Evolutionary conservation across 1,140 invertebrate genomes (phyloP).

Genomic region (Helicoverpa zea): DNA sequence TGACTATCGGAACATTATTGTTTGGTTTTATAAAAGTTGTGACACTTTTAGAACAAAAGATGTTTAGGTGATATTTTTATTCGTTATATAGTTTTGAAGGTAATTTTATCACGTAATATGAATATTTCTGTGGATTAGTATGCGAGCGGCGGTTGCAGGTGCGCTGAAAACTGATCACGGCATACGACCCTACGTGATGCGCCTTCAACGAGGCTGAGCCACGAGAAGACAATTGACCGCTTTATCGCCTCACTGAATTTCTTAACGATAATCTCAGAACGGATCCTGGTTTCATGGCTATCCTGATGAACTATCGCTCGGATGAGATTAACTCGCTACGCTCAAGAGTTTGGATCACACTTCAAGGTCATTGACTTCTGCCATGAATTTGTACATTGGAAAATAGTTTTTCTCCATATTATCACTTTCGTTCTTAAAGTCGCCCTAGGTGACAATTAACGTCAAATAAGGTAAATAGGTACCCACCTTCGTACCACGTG

Average conservation of each 20-base stretch:
- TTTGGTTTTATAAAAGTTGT: neutral
- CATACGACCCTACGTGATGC: conserved; percentile 43
- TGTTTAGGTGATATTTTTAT: conserved; percentile 6
- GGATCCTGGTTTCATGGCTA: neutral
- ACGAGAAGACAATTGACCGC: conserved; percentile 30
- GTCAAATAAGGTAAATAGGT: no score
- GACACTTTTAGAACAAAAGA: neutral
- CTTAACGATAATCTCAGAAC: conserved; percentile 33
- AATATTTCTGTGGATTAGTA: conserved; percentile 57
- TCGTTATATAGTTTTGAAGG: conserved; percentile 37
- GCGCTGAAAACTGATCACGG: conserved; percentile 44
- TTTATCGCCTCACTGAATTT: conserved; percentile 38
- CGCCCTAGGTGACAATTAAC: no score
- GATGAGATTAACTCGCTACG: neutral
- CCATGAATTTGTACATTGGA: no score
- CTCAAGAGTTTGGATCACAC: no score
- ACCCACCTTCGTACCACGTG: no score
- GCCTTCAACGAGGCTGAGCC: conserved; percentile 35
- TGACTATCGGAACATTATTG: neutral
- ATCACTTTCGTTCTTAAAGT: no score
- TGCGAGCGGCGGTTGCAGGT: conserved; percentile 49
- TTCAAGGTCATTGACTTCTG: no score
- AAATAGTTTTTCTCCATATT: no score
- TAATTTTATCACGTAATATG: conserved; percentile 59
- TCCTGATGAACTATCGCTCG: neutral